Conservation (phyloP, 2,888 invertebrate genomes). For the Tiliacea citrago region DNA sequence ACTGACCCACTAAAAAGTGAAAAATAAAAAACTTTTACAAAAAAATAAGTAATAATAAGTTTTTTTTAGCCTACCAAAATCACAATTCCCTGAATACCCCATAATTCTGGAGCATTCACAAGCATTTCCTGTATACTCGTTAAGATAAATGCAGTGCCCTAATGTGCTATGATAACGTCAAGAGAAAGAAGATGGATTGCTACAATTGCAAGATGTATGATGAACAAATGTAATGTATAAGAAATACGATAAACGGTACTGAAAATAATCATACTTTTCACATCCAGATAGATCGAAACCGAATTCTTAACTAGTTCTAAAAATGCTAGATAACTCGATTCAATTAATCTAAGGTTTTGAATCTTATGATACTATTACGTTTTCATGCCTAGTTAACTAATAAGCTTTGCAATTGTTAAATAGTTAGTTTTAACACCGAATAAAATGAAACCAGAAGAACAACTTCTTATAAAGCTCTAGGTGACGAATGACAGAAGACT, state of each 20-base stretch:
- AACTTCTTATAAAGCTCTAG: too few relatives aligned
- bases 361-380: not conserved
- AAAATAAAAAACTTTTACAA: too few relatives aligned
- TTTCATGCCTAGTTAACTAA: not conserved
- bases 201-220: not conserved
- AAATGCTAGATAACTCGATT: too few relatives aligned
- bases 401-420: conserved; percentile 7
- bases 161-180: conserved; percentile 24
- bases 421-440: not conserved
- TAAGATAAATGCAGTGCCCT: not conserved
- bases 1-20: too few relatives aligned
- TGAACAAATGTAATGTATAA: not conserved
- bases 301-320: too few relatives aligned
- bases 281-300: not conserved
- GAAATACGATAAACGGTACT: not conserved
- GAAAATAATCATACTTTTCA: not conserved
- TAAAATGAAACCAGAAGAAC: not conserved
- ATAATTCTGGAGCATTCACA: not conserved
- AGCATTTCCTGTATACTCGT: not conserved
- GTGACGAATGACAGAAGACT: too few relatives aligned
- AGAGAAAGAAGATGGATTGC: conserved; percentile 16
- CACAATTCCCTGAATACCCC: not conserved
- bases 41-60: too few relatives aligned
- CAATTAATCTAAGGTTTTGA: too few relatives aligned
- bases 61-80: too few relatives aligned